phyloP scores from a whole-genome alignment of 35 echinoderm and acorn worm species.

The Lytechinus variegatus region DNA sequence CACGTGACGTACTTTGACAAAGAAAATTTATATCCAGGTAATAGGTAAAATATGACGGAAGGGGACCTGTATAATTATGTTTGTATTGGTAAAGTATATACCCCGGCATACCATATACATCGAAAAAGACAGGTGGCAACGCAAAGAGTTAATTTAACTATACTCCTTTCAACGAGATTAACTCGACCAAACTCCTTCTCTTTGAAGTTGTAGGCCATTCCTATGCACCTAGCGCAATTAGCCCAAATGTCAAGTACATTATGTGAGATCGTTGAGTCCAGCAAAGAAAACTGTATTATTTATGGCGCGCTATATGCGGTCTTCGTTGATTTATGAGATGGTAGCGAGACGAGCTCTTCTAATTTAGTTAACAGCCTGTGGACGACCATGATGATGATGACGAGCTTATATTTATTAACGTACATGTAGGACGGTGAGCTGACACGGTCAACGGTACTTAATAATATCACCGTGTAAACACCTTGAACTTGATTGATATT shows the following conservation, averaged over 20 bases:
- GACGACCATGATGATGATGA: neutral
- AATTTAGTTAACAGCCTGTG: neutral
- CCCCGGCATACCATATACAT: neutral
- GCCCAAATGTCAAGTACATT: neutral
- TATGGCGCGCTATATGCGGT: neutral
- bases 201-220: neutral
- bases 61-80: neutral
- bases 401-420: neutral
- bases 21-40: neutral
- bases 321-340: neutral
- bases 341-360: neutral
- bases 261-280: neutral
- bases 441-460: neutral
- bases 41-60: neutral
- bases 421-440: neutral
- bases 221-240: neutral
- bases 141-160: neutral
- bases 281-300: constrained; percentile 14
- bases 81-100: neutral
- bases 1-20: neutral
- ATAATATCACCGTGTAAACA: neutral
- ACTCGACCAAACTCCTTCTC: neutral
- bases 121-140: neutral
- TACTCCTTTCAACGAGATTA: neutral
- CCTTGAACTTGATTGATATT: neutral